Base-by-base conservation (phyloP, 2,888 invertebrate genomes). In the Dysmachus trigonus region DNA sequence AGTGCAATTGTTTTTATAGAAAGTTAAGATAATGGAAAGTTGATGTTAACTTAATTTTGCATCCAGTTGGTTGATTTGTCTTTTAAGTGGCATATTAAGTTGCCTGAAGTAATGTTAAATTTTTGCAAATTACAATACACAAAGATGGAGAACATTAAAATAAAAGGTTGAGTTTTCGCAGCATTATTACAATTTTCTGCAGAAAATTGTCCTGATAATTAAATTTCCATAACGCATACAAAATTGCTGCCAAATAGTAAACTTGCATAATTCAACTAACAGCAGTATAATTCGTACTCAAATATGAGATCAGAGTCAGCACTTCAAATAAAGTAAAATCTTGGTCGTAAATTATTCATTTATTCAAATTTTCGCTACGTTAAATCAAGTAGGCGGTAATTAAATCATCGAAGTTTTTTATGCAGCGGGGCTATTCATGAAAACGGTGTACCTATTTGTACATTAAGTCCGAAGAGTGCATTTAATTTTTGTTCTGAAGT, bases 331-430 rank as follows among this genome's bases (percentile, higher is more conserved):
- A 47, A 47, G 47, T 47, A 47, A 47, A 47, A 47, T n/a, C 47
- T 47, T 47, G 47, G 18, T 47, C n/a, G n/a, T n/a, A 47, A 47
- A n/a, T 47, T 47, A 47, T 47, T 47, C n/a, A 47, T 47, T 47
- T 47, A 47, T 47, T 47, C n/a, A 47, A 47, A 47, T 47, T 47
- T 47, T 47, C 2, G 18, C 47, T 47, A n/a, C 47, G 47, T 47
- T n/a, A 47, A 47, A 47, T 47, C 47, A 51, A n/a, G 51, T 79
- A 79, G 79, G 79, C 51, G 79, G 79, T 79, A 79, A 79, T 79
- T 51, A 79, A 79, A 79, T 79, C 79, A 79, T 31, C 79, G 30
- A 51, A 47, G 79, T 31, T 79, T 79, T n/a, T 15, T 72, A 47
- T 47, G n/a, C 47, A 47, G n/a, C n/a, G 15, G 47, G n/a, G n/a